Evolutionary conservation across 2,113 vertebrate genomes (phyloP).

Genomic region (Oreochromis aureus): DNA sequence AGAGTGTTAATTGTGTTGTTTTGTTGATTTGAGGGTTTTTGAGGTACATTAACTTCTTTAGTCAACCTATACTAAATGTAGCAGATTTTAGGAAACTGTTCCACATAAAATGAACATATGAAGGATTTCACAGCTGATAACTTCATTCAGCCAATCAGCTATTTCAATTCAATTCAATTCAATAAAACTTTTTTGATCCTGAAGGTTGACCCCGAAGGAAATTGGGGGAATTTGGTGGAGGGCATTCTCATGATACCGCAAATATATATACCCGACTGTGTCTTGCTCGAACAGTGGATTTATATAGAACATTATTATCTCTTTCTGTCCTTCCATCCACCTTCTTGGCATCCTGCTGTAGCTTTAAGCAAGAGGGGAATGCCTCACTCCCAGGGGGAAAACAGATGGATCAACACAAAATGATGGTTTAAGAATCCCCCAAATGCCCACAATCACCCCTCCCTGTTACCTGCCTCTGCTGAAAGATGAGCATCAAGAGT

Average conservation of each 20-base stretch:
- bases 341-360: not conserved
- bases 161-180: too few relatives aligned
- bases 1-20: constrained; percentile 19
- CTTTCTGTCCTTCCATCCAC: not conserved
- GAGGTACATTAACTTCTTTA: not conserved
- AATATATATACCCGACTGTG: not conserved
- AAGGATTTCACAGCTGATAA: not conserved
- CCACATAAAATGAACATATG: not conserved
- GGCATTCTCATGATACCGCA: not conserved
- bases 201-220: too few relatives aligned
- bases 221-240: not conserved
- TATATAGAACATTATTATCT: not conserved
- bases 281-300: not conserved
- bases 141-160: not conserved
- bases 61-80: not conserved
- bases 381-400: not conserved
- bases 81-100: not conserved
- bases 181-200: too few relatives aligned
- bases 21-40: not conserved
- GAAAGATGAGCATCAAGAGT: not conserved
- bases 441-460: not conserved
- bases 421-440: not conserved
- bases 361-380: not conserved
- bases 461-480: not conserved
- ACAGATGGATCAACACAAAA: constrained; percentile 24